Conservation (phyloP, 1,140 invertebrate genomes). For the Saccostrea echinata region DNA sequence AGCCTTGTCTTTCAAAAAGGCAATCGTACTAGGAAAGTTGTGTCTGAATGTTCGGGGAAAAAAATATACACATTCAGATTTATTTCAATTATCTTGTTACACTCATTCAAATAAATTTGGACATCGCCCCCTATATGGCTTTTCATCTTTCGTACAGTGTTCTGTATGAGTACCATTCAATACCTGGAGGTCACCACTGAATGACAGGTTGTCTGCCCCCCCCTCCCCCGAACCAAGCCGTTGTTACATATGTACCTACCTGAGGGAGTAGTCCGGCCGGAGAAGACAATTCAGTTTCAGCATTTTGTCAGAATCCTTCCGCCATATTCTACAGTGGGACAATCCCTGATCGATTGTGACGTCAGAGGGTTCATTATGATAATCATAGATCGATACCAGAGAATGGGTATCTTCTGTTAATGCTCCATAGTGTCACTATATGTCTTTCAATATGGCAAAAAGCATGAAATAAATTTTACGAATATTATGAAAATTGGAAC, state of each 20-base stretch:
- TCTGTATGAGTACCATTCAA: neutral
- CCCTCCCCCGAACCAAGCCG: neutral
- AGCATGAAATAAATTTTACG: too few relatives aligned
- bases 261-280: neutral
- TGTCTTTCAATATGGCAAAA: too few relatives aligned
- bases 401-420: too few relatives aligned
- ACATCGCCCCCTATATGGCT: neutral
- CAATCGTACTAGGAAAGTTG: neutral
- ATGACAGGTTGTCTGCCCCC: neutral
- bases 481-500: too few relatives aligned
- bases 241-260: neutral
- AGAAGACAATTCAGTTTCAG: conserved; percentile 7
- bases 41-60: neutral
- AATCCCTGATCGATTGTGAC: conserved; percentile 25
- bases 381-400: neutral
- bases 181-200: too few relatives aligned
- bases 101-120: neutral
- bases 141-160: neutral
- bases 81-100: neutral
- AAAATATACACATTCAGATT: neutral
- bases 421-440: too few relatives aligned
- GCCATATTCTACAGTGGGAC: conserved; percentile 1
- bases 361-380: conserved; percentile 3
- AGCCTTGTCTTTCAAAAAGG: neutral
- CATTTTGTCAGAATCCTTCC: conserved; percentile 14